Conservation (phyloP, 2,797 vertebrate genomes). For the Peromyscus aztecus region DNA sequence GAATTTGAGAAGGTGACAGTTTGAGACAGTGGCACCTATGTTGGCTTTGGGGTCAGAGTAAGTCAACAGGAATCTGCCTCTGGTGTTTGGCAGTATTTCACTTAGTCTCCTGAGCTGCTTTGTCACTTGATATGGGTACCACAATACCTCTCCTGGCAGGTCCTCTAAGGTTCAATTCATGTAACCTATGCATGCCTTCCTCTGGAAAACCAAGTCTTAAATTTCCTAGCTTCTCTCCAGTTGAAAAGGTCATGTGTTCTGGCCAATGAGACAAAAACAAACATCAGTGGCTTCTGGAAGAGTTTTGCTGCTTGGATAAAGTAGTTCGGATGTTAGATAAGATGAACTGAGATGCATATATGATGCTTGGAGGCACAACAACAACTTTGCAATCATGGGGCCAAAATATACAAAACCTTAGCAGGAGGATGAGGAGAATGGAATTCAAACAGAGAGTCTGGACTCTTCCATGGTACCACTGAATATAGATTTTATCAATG, state of each 20-base stretch:
- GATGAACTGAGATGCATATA: neutral
- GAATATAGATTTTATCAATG: neutral
- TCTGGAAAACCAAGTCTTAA: neutral
- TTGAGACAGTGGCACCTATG: neutral
- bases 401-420: neutral
- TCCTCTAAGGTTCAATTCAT: neutral
- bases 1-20: neutral
- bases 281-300: neutral
- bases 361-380: neutral
- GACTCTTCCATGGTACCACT: neutral
- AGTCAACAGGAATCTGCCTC: neutral
- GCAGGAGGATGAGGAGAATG: neutral
- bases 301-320: neutral
- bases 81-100: neutral
- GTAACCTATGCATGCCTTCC: neutral
- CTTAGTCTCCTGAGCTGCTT: neutral
- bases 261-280: slow-evolving; percentile 17
- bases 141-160: neutral
- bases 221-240: neutral
- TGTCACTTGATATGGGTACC: neutral
- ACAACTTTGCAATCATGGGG: neutral
- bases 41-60: neutral
- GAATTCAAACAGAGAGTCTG: neutral
- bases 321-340: neutral
- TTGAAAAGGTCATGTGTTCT: neutral